Conservation (phyloP, 2,888 invertebrate genomes). For the Plutella xylostella region DNA sequence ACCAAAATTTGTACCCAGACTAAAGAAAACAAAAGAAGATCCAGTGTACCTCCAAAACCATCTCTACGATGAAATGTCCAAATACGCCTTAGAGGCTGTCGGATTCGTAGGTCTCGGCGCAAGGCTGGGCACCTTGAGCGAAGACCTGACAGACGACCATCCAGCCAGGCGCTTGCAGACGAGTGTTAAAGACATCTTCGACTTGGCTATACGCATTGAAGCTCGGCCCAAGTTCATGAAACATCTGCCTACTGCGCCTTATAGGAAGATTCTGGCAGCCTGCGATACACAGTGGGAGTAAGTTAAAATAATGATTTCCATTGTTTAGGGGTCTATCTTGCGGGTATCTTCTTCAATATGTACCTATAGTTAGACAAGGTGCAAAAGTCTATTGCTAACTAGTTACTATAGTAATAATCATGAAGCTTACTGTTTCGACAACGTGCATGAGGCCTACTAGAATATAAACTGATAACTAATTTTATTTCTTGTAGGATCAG, state of each 20-base stretch:
- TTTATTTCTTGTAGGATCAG: constrained; percentile 33
- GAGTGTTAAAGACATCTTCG: constrained; percentile 35
- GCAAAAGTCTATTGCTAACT: no score
- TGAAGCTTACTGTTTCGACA: no score
- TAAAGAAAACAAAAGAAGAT: constrained; percentile 33
- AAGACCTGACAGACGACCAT: constrained; percentile 34
- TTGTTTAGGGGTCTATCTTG: no score
- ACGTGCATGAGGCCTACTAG: no score
- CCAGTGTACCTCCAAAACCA: constrained; percentile 38
- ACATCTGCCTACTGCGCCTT: constrained; percentile 35
- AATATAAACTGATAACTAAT: neutral
- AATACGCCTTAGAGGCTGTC: constrained; percentile 73
- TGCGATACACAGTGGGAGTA: constrained; percentile 53
- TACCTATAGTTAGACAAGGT: no score
- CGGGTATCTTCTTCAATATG: no score
- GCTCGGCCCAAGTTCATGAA: constrained; percentile 39
- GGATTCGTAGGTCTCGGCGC: constrained; percentile 45
- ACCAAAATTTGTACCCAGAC: no score
- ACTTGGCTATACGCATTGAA: constrained; percentile 37
- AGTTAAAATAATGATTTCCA: constrained; percentile 30
- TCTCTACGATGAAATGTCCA: constrained; percentile 65
- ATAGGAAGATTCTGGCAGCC: constrained; percentile 38
- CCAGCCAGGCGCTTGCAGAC: constrained; percentile 38
- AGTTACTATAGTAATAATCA: no score
- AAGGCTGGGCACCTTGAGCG: constrained; percentile 41